Evolutionary conservation across 2,113 vertebrate species (phyloP).

Genomic region (Abramis brama): DNA sequence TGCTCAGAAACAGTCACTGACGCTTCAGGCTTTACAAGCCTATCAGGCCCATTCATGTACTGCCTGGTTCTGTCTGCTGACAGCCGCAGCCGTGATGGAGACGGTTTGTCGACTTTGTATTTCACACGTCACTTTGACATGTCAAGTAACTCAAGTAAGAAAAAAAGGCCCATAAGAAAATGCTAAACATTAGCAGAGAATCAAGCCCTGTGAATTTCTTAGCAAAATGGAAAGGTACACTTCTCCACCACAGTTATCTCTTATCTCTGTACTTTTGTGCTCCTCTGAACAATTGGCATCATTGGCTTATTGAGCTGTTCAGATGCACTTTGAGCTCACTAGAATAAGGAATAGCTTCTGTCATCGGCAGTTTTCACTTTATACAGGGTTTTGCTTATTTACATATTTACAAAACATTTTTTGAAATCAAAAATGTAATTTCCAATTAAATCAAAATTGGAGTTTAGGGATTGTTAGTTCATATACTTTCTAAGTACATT

Average conservation of each 20-base stretch:
- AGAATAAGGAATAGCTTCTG: not conserved
- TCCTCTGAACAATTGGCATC: not conserved
- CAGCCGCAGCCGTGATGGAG: slow-evolving; percentile 10
- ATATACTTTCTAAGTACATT: not conserved
- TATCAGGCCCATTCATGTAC: slow-evolving; percentile 50
- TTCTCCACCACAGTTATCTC: not conserved
- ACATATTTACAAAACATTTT: not conserved
- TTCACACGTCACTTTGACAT: not conserved
- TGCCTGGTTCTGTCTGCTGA: slow-evolving; percentile 2
- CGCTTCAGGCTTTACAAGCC: slow-evolving; percentile 29
- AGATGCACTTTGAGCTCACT: slow-evolving; percentile 1
- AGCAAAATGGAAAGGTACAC: not conserved
- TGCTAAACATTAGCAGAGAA: not conserved
- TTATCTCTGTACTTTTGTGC: not conserved
- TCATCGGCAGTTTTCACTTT: not conserved
- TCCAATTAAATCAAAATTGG: not conserved
- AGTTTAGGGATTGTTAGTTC: not conserved
- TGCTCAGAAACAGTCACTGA: slow-evolving; percentile 37
- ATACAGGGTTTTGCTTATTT: not conserved
- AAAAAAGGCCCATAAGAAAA: not conserved
- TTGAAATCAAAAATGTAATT: not conserved
- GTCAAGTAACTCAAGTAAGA: not conserved
- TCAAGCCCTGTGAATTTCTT: not conserved
- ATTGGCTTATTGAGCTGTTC: not conserved
- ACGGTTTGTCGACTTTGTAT: not conserved